These are phyloP conservation scores for Charina bottae DNA, from an alignment of 2,113 vertebrate genomes.

Conservation along the genomic window DNA sequence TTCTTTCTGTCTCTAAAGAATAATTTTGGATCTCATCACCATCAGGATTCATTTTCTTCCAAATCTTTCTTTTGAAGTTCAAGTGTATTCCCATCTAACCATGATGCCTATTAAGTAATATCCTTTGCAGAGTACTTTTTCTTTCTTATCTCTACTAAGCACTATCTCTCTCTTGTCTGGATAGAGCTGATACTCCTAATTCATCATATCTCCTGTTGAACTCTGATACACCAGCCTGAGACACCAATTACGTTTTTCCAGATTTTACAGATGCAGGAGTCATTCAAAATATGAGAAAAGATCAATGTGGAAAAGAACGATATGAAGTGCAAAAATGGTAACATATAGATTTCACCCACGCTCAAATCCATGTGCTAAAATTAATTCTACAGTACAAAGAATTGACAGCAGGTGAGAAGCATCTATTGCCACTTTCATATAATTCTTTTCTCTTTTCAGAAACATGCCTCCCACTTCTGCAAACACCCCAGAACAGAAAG, in stretches of 20 bases:
- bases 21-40: slow-evolving; percentile 74
- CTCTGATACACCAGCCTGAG: background rate
- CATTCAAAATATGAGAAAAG: background rate
- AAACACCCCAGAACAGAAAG: background rate
- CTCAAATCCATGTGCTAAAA: background rate
- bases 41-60: slow-evolving; percentile 75
- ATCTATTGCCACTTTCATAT: background rate
- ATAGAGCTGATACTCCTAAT: slow-evolving; percentile 57
- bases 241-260: background rate
- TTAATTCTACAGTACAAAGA: background rate
- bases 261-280: background rate
- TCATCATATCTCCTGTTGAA: slow-evolving; percentile 1
- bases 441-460: background rate
- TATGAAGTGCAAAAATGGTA: background rate
- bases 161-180: slow-evolving; percentile 69
- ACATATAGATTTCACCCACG: background rate
- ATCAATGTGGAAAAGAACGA: background rate
- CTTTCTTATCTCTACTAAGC: slow-evolving; percentile 73
- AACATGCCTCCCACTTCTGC: background rate
- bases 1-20: slow-evolving; percentile 60
- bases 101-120: slow-evolving; percentile 70
- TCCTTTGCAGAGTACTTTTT: slow-evolving; percentile 72
- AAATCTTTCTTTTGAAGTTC: slow-evolving; percentile 64
- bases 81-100: slow-evolving; percentile 75
- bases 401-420: background rate